Base-by-base conservation (phyloP, 2,113 vertebrate species). In the Lophius piscatorius region DNA sequence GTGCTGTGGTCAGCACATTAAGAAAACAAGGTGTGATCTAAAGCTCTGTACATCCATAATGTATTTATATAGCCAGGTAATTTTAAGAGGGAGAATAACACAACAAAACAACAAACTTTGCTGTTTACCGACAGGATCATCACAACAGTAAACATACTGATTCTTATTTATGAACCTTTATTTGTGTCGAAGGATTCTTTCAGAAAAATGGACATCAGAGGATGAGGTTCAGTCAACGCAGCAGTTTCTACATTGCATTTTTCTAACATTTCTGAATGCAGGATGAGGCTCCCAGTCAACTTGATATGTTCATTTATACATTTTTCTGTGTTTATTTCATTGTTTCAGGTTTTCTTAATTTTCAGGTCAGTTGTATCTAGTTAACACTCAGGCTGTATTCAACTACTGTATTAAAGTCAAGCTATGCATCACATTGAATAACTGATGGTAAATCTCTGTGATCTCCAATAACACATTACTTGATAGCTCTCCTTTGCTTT, bases 391-490 rank as follows among this genome's bases (percentile, higher is more conserved):
- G 84, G 83, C 83, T 87, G 61, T 78, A 81, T 65, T 76, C 55
- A 82, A 84, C 87, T 89, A 86, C 87, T 89, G 84, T 87, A 86
- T 81, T 77, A 81, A 72, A 36, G 60, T 78, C 73, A 61, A 73
- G 55, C 66, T 64, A 74, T 74, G 68, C 70, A 78, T 70, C 44
- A 42, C 52, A 64, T 72, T 61, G 56, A 63, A 52, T 66, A 39
- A 55, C 44, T 40, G 49, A 38, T 20, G 38, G 29, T 55, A 41
- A 54, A 58, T 80, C 49, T 75, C 52, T 44, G 71, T 42, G 55
- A 71, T 67, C 29, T 45, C 50, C 14, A 59, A 56, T 26, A 58
- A 21, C 52, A 77, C 46, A 14, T 68, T 51, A 70, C 69, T 63
- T 67, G 55, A 63, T 46, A 20, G 42, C 22, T 56, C n/a, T 45